A percentile compares a stretch with the other conserved stretches of the same genome.
phyloP scores from a whole-genome alignment of 2,888 invertebrate genomes.

The Villa cingulata region DNA sequence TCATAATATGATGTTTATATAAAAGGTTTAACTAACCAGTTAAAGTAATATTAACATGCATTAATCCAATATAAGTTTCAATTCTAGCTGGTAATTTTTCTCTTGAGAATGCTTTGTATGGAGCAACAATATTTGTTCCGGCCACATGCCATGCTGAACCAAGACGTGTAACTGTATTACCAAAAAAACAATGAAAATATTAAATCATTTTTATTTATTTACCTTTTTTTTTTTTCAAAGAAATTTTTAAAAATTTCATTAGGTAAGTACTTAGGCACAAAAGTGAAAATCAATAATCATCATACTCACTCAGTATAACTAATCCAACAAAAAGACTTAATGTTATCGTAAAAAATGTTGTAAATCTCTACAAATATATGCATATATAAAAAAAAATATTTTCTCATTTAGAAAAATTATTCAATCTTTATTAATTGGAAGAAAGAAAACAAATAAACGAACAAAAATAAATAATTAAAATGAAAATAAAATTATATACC shows the following conservation, averaged over 20 bases:
- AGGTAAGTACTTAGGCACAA: too few species aligned
- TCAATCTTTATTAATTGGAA: too few species aligned
- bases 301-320: constrained; percentile 73
- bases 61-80: constrained; percentile 83
- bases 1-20: neutral
- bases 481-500: constrained; percentile 49
- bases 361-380: constrained; percentile 59
- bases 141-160: constrained; percentile 93
- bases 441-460: too few species aligned
- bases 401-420: too few species aligned
- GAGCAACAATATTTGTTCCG: constrained; percentile 62
- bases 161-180: constrained; percentile 64
- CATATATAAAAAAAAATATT: too few species aligned
- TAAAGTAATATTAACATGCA: constrained; percentile 90
- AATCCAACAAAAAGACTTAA: constrained; percentile 87
- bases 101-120: constrained; percentile 81
- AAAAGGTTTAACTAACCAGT: constrained; percentile 47
- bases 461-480: too few species aligned
- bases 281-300: neutral
- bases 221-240: neutral
- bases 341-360: constrained; percentile 83
- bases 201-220: constrained; percentile 2
- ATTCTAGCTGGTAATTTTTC: constrained; percentile 79
- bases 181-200: constrained; percentile 7
- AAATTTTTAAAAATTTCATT: too few species aligned